phyloP scores from a whole-genome alignment of 2,888 invertebrate species.

The Mactromeris polynyma region DNA sequence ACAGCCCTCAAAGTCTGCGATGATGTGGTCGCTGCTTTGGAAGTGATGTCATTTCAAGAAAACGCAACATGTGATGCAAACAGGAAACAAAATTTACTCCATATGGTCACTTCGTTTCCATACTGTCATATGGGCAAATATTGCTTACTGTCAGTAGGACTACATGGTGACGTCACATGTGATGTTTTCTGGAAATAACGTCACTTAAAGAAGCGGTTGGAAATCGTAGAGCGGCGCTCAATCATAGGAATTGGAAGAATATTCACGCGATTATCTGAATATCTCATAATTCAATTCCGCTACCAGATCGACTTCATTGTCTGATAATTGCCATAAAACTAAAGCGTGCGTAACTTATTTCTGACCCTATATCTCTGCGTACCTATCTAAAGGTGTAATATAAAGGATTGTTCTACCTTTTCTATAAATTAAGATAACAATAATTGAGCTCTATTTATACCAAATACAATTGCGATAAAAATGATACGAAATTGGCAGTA shows the following conservation, averaged over 20 bases:
- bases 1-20: too few species aligned
- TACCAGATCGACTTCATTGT: not conserved
- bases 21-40: too few species aligned
- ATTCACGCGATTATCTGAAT: not conserved
- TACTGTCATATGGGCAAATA: too few species aligned
- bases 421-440: not conserved
- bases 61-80: too few species aligned
- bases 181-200: too few species aligned
- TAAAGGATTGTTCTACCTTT: not conserved
- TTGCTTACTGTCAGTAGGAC: too few species aligned
- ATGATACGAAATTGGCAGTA: not conserved
- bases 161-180: too few species aligned
- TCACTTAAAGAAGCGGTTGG: too few species aligned
- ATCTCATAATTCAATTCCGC: not conserved
- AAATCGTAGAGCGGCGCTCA: not conserved
- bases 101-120: not conserved
- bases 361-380: not conserved
- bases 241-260: not conserved
- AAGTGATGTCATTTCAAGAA: too few species aligned
- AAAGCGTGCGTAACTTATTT: slow-evolving; percentile 9
- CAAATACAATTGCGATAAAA: not conserved
- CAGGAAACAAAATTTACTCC: too few species aligned
- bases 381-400: not conserved
- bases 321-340: not conserved
- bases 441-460: not conserved